Conservation (phyloP, 2,113 vertebrate genomes). For the Marmota monax region DNA sequence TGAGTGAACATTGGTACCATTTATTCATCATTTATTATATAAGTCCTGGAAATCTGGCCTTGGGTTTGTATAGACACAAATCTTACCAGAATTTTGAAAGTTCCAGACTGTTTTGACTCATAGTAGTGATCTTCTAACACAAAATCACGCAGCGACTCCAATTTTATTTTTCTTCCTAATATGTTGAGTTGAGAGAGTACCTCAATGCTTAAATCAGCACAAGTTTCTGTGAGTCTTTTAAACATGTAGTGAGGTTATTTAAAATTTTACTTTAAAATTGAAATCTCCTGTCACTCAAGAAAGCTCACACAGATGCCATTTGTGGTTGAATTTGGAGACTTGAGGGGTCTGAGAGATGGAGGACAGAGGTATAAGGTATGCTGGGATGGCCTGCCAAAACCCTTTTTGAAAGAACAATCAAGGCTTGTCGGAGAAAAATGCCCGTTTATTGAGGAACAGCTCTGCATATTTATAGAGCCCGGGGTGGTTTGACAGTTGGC, state of each 20-base stretch:
- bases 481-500: too few relatives aligned
- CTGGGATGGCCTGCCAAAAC: not conserved
- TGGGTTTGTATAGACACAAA: not conserved
- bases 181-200: not conserved
- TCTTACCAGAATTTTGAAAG: not conserved
- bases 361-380: not conserved
- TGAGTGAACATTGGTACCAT: not conserved
- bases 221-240: not conserved
- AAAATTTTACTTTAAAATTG: not conserved
- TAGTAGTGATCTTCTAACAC: not conserved
- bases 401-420: too few relatives aligned
- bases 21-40: not conserved
- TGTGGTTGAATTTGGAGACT: not conserved
- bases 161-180: conserved; percentile 40
- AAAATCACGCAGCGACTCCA: not conserved
- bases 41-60: not conserved
- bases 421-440: too few relatives aligned
- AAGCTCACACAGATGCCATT: not conserved
- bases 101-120: not conserved
- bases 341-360: not conserved
- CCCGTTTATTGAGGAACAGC: too few relatives aligned
- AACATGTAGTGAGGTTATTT: not conserved
- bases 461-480: too few relatives aligned
- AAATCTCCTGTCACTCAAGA: not conserved
- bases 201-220: not conserved